phyloP scores from a whole-genome alignment of 2,797 vertebrate species.

The Takifugu rubripes region DNA sequence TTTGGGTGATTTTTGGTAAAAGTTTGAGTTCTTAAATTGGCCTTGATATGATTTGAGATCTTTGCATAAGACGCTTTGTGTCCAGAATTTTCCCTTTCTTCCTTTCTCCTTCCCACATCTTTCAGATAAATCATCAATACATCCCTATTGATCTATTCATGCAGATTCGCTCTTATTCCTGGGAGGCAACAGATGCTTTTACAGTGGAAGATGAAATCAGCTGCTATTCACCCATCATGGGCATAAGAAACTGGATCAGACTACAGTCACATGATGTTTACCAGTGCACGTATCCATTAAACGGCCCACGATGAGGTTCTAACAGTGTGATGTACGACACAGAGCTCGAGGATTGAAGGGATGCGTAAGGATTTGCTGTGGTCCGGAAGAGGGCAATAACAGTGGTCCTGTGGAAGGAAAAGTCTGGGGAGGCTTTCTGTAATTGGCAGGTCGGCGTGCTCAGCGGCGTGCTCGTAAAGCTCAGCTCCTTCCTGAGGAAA shows the following conservation, averaged over 20 bases:
- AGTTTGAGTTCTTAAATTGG: too few species aligned
- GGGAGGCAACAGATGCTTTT: conserved; percentile 38
- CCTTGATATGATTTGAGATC: too few species aligned
- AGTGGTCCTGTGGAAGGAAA: conserved; percentile 10
- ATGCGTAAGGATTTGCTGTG: conserved; percentile 13
- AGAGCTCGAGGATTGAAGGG: conserved; percentile 8
- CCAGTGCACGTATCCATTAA: not conserved
- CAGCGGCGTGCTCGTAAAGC: conserved; percentile 35
- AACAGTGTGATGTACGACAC: not conserved
- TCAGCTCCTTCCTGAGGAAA: conserved; percentile 38
- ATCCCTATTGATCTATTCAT: not conserved
- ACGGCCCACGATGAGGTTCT: not conserved
- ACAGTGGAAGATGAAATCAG: conserved; percentile 24
- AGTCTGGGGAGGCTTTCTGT: conserved; percentile 24
- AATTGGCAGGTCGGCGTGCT: conserved; percentile 46
- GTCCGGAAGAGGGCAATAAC: conserved; percentile 36
- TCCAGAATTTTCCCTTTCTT: too few species aligned
- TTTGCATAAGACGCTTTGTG: too few species aligned
- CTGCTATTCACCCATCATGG: conserved; percentile 9
- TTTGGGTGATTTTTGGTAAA: too few species aligned
- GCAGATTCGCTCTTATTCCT: conserved; percentile 48
- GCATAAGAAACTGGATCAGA: conserved; percentile 4
- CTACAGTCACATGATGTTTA: not conserved
- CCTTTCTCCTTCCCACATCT: not conserved
- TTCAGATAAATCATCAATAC: not conserved